Percentiles rank a stretch among this genome's conserved stretches.
phyloP scores from a whole-genome alignment of 2,888 invertebrate genomes.

The Sphaerophoria taeniata region DNA sequence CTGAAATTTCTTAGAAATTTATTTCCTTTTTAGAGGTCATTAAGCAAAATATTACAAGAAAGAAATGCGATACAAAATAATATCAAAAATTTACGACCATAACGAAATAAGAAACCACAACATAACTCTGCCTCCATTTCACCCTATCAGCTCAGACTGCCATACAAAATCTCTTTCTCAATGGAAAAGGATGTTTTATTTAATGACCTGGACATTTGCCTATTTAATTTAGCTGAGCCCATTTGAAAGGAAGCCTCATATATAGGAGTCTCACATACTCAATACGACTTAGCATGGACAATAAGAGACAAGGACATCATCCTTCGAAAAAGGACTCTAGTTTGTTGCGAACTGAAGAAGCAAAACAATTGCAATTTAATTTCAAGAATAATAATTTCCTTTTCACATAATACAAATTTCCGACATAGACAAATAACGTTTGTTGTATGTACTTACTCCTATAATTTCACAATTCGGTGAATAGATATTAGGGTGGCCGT shows the following conservation, averaged over 20 bases:
- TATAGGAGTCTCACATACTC: background rate
- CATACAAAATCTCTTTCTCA: constrained; percentile 19
- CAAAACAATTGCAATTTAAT: constrained; percentile 66
- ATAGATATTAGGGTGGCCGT: background rate
- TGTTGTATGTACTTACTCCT: too few species aligned
- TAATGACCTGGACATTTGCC: constrained; percentile 44
- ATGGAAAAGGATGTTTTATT: constrained; percentile 46
- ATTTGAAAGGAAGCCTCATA: constrained; percentile 9
- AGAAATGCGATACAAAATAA: constrained; percentile 25
- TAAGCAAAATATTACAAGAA: constrained; percentile 13
- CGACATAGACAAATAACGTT: constrained; percentile 59
- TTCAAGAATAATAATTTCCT: constrained; percentile 69
- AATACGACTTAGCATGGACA: background rate
- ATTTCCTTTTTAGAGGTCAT: constrained; percentile 9
- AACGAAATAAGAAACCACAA: constrained; percentile 45
- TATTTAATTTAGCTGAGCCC: constrained; percentile 49
- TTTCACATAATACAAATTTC: constrained; percentile 66
- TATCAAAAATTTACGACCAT: constrained; percentile 36
- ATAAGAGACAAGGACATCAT: background rate
- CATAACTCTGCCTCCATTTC: background rate
- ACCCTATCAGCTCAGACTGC: background rate
- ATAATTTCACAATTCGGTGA: too few species aligned
- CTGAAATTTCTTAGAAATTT: background rate
- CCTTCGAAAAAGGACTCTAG: too few species aligned
- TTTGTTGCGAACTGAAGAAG: constrained; percentile 1